phyloP scores from a whole-genome alignment of 2,797 vertebrate species.

The Oryzias sinensis region DNA sequence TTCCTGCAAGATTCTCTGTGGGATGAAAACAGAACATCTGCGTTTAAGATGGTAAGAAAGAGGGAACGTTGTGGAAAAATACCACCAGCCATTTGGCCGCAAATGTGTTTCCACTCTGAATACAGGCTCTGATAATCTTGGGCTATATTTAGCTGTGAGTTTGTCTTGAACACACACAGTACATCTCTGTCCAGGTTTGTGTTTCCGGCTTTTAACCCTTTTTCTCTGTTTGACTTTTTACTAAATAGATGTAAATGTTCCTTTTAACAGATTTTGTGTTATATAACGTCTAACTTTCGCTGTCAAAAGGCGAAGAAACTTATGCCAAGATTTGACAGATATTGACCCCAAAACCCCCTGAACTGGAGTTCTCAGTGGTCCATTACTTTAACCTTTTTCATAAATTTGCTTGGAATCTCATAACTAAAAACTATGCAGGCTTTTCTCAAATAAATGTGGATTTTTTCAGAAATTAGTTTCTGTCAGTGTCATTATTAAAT shows the following conservation, averaged over 20 bases:
- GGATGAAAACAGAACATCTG: constrained; percentile 28
- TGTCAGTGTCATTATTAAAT: too few relatives aligned
- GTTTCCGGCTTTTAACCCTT: constrained; percentile 40
- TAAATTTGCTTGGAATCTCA: too few relatives aligned
- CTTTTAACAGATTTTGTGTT: too few relatives aligned
- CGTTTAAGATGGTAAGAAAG: constrained; percentile 22
- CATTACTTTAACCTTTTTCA: too few relatives aligned
- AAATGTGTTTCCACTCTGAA: constrained; percentile 54
- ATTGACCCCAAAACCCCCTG: too few relatives aligned
- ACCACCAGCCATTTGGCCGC: constrained; percentile 45
- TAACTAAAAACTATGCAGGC: too few relatives aligned
- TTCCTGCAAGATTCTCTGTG: constrained; percentile 5
- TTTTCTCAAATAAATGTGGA: too few relatives aligned
- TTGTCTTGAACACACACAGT: constrained; percentile 39
- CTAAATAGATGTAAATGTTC: constrained; percentile 29
- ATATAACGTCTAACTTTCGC: too few relatives aligned
- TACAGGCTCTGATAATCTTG: constrained; percentile 24
- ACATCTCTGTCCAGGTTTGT: constrained; percentile 28
- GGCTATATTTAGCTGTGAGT: constrained; percentile 43
- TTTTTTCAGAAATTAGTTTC: too few relatives aligned
- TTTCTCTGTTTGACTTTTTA: constrained; percentile 45
- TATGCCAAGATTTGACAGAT: too few relatives aligned
- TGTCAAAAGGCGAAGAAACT: too few relatives aligned
- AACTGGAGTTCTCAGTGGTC: too few relatives aligned
- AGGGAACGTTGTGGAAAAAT: constrained; percentile 41